These are phyloP conservation scores for Hypothenemus hampei DNA, from an alignment of 1,140 invertebrate species.

Conservation along the genomic window DNA sequence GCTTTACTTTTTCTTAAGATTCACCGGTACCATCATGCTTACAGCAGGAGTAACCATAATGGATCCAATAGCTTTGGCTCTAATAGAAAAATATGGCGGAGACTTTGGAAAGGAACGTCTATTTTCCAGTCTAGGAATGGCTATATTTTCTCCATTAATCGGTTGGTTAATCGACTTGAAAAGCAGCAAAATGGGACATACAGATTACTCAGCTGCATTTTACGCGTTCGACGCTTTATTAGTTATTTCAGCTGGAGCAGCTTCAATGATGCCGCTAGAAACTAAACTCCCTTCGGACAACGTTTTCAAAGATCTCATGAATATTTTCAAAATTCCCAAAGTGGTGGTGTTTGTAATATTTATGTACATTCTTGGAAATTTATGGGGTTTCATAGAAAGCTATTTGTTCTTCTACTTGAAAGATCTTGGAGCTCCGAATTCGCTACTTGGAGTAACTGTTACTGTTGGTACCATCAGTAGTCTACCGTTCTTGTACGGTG, in stretches of 20 bases:
- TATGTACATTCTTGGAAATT: slow-evolving; percentile 66
- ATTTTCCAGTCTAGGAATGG: slow-evolving; percentile 74
- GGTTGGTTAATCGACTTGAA: slow-evolving; percentile 70
- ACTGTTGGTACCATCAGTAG: slow-evolving; percentile 75
- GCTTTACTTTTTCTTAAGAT: slow-evolving; percentile 70
- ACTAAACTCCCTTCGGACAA: slow-evolving; percentile 68
- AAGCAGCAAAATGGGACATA: slow-evolving; percentile 59
- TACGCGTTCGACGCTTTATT: slow-evolving; percentile 68
- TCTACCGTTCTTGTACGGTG: slow-evolving; percentile 74
- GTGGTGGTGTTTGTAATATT: slow-evolving; percentile 72
- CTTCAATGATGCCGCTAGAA: slow-evolving; percentile 66
- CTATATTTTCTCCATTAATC: slow-evolving; percentile 73
- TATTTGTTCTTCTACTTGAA: slow-evolving; percentile 80
- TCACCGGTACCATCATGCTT: slow-evolving; percentile 69
- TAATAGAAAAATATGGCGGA: slow-evolving; percentile 74
- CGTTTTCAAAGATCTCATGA: slow-evolving; percentile 61
- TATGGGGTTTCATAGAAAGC: slow-evolving; percentile 82
- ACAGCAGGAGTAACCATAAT: slow-evolving; percentile 72
- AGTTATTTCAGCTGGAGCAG: slow-evolving; percentile 61
- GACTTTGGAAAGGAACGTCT: slow-evolving; percentile 75
- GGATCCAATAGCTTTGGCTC: slow-evolving; percentile 74
- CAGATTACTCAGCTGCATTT: slow-evolving; percentile 73
- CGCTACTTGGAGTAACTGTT: slow-evolving; percentile 74
- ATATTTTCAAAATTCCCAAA: slow-evolving; percentile 68
- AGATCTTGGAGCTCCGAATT: slow-evolving; percentile 73